A percentile compares a stretch with the other conserved stretches of the same genome.
Evolutionary conservation across 2,113 vertebrate species (phyloP).

Genomic region (Hypomesus transpacificus): DNA sequence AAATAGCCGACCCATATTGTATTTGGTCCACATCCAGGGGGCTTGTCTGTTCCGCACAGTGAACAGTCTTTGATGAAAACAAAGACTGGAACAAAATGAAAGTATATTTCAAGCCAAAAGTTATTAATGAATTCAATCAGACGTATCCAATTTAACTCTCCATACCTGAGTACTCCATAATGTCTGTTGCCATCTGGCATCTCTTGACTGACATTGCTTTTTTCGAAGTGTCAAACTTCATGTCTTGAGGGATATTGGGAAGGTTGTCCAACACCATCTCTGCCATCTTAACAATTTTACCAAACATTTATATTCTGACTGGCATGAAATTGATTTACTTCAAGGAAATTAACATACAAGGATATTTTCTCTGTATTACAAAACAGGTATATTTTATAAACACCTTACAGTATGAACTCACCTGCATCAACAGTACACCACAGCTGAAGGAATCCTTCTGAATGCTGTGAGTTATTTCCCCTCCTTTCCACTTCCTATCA

Average conservation of each 20-base stretch:
- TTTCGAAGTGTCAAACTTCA: background rate
- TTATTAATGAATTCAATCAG: background rate
- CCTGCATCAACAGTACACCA: slow-evolving; percentile 14
- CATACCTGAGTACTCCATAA: background rate
- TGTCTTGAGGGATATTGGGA: background rate
- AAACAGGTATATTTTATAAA: background rate
- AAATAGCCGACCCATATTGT: background rate
- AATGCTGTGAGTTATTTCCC: background rate
- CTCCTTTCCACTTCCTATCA: slow-evolving; percentile 3
- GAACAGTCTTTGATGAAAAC: background rate
- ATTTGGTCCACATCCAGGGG: background rate
- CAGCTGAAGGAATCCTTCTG: slow-evolving; percentile 6
- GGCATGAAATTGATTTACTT: background rate
- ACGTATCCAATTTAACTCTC: background rate
- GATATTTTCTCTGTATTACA: background rate
- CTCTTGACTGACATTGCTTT: background rate
- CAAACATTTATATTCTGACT: background rate
- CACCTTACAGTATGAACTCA: slow-evolving; percentile 1
- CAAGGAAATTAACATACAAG: background rate
- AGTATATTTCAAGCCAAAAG: background rate
- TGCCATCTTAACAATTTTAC: background rate
- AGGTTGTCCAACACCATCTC: background rate
- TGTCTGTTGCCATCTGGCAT: background rate
- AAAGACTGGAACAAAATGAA: background rate
- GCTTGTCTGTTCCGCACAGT: background rate